A percentile compares a stretch with the other conserved stretches of the same genome.
These are phyloP conservation scores for Antitype chi DNA, from an alignment of 2,888 invertebrate species.

Conservation along the genomic window DNA sequence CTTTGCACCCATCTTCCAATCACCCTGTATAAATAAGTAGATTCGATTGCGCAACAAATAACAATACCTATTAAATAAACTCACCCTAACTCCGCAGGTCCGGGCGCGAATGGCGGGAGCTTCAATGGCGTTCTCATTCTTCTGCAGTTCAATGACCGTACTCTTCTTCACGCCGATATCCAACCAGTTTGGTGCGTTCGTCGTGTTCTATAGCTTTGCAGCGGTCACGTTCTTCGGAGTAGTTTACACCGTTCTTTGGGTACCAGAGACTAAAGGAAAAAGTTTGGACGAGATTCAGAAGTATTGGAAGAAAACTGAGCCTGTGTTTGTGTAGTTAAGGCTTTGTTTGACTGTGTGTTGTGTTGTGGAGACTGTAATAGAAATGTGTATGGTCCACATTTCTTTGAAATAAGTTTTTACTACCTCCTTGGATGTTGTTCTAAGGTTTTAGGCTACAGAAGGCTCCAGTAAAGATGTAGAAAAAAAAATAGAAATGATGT, in stretches of 20 bases:
- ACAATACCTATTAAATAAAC: background rate
- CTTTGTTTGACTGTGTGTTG: conserved; percentile 37
- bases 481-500: background rate
- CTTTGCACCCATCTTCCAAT: too few relatives aligned
- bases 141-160: conserved; percentile 83
- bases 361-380: conserved; percentile 53
- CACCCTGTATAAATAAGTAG: background rate
- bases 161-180: conserved; percentile 81
- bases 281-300: conserved; percentile 80
- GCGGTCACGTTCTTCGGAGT: conserved; percentile 80
- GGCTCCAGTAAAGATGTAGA: background rate
- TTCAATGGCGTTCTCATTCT: conserved; percentile 83
- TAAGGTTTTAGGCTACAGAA: background rate
- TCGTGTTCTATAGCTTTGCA: conserved; percentile 84
- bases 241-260: conserved; percentile 81
- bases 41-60: background rate
- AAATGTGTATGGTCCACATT: conserved; percentile 29
- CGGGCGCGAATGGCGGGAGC: conserved; percentile 82
- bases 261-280: conserved; percentile 88
- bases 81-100: conserved; percentile 69
- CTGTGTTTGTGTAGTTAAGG: conserved; percentile 72
- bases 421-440: background rate
- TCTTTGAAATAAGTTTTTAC: background rate
- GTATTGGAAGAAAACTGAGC: conserved; percentile 77
- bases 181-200: conserved; percentile 79